Conservation (phyloP, 2,797 vertebrate genomes). For the Halcyon chelicuti region DNA sequence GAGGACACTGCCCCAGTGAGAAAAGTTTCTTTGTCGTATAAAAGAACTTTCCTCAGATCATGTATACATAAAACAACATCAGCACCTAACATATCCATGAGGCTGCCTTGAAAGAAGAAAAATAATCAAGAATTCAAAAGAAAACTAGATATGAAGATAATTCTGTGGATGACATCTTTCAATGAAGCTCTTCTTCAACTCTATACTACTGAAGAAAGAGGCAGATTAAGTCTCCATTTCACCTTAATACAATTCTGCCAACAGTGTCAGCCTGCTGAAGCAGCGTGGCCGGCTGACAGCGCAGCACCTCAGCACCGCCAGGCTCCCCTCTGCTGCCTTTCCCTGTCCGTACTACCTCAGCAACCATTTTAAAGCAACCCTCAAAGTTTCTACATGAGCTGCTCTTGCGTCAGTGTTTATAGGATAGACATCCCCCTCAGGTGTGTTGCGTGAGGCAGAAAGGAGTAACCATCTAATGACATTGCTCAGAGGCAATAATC, state of each 20-base stretch:
- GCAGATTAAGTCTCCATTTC: background rate
- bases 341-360: background rate
- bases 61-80: background rate
- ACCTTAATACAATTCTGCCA: background rate
- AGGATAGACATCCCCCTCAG: fast-evolving
- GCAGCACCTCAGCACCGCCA: background rate
- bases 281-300: background rate
- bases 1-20: background rate
- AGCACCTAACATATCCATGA: background rate
- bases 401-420: background rate
- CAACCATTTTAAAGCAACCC: background rate
- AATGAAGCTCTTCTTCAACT: background rate
- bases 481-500: background rate
- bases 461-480: background rate
- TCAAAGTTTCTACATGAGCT: background rate
- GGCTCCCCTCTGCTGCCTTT: background rate
- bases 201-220: background rate
- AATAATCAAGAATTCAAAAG: background rate
- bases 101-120: background rate
- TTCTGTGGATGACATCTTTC: background rate
- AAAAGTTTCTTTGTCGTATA: background rate
- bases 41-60: background rate
- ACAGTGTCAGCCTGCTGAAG: background rate
- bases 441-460: background rate
- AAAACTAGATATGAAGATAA: background rate